Evolutionary conservation across 2,888 invertebrate species (phyloP).

Genomic region (Mythimna lalbum): DNA sequence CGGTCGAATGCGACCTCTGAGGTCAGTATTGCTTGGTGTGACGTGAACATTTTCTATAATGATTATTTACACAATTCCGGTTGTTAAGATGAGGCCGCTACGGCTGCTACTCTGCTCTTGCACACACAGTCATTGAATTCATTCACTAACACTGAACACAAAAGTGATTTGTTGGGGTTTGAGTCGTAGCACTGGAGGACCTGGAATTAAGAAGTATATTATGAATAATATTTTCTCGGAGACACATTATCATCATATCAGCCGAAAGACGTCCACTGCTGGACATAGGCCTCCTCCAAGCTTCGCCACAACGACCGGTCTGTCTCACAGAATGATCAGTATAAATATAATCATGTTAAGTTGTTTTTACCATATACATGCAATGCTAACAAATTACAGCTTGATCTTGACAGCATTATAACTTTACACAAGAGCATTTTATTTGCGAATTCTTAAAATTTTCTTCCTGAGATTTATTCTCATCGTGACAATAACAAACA

Average conservation of each 20-base stretch:
- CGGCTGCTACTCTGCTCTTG: constrained; percentile 85
- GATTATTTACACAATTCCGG: constrained; percentile 69
- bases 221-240: not conserved
- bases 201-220: constrained; percentile 71
- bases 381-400: not conserved
- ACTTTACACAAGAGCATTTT: no score
- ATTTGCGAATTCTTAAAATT: no score
- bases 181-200: constrained; percentile 86
- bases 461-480: no score
- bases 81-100: constrained; percentile 81
- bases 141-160: constrained; percentile 88
- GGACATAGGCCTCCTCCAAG: no score
- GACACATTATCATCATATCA: no score
- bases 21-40: constrained; percentile 71
- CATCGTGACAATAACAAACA: no score
- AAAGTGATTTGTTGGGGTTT: constrained; percentile 83
- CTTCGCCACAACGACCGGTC: no score
- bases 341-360: no score
- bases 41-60: constrained; percentile 60
- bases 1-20: constrained; percentile 46
- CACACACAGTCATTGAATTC: constrained; percentile 90
- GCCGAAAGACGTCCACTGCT: no score
- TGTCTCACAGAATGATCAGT: not conserved
- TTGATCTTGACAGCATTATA: no score
- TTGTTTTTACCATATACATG: no score